Evolutionary conservation across 2,113 vertebrate genomes (phyloP).

Genomic region (Amphiprion ocellaris): DNA sequence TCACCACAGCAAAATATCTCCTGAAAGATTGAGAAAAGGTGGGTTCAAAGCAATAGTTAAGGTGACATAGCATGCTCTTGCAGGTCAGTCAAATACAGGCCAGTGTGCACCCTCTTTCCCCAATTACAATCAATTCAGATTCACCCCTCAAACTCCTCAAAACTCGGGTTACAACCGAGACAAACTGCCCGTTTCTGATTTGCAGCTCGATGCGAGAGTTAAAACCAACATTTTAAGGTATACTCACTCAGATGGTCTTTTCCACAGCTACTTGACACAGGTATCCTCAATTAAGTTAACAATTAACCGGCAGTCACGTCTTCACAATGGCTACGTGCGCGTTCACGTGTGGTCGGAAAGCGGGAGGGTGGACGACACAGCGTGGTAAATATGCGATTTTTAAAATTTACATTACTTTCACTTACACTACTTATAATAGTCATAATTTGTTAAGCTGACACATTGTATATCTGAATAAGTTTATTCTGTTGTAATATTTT

Average conservation of each 20-base stretch:
- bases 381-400: background rate
- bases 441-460: background rate
- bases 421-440: background rate
- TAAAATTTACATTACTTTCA: too few relatives aligned
- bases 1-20: background rate
- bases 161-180: background rate
- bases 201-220: background rate
- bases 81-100: background rate
- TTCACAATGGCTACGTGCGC: slow-evolving; percentile 1
- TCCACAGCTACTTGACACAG: background rate
- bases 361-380: fast-evolving
- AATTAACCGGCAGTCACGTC: background rate
- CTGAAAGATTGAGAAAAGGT: slow-evolving; percentile 1
- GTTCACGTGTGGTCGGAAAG: slow-evolving; percentile 18
- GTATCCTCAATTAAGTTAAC: slow-evolving; percentile 42
- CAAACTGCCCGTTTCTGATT: slow-evolving; percentile 12
- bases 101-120: background rate
- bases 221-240: background rate
- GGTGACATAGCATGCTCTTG: background rate
- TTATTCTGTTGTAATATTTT: background rate
- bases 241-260: slow-evolving; percentile 4
- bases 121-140: background rate
- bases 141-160: background rate
- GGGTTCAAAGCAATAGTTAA: background rate
- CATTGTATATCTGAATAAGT: too few relatives aligned